These are phyloP conservation scores for Drosophila ficusphila DNA, from an alignment of 1,140 invertebrate genomes.

Conservation along the genomic window DNA sequence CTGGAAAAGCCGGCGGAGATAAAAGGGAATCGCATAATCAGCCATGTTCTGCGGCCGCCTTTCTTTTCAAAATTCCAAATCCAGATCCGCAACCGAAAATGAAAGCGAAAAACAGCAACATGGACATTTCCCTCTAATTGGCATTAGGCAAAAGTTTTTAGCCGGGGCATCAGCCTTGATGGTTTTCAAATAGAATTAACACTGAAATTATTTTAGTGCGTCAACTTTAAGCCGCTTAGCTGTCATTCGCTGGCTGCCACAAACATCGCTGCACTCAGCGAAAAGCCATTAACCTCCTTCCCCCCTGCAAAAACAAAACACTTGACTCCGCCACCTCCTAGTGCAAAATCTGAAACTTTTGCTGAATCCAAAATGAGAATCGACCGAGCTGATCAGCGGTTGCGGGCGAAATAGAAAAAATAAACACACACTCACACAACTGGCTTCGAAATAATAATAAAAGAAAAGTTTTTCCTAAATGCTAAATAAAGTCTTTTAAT, in stretches of 20 bases:
- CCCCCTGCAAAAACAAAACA: constrained; percentile 1
- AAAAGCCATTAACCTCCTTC: constrained; percentile 32
- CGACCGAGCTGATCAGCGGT: not conserved
- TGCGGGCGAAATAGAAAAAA: not conserved
- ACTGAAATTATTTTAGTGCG: constrained; percentile 74
- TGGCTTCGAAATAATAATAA: not conserved
- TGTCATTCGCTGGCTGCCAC: constrained; percentile 35
- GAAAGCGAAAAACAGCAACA: constrained; percentile 5
- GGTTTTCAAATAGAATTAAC: constrained; percentile 71
- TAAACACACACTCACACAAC: not conserved
- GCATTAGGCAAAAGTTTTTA: constrained; percentile 59
- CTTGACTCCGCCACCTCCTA: not conserved
- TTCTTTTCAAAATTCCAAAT: not conserved
- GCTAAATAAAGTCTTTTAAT: not conserved
- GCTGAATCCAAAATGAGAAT: constrained; percentile 2
- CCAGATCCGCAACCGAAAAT: too few relatives aligned
- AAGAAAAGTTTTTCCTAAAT: not conserved
- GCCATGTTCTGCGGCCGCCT: constrained; percentile 14
- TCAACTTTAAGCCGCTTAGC: constrained; percentile 72
- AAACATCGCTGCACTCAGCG: constrained; percentile 42
- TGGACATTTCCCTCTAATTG: constrained; percentile 59
- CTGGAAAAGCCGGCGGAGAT: constrained; percentile 31
- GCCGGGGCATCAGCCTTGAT: constrained; percentile 22
- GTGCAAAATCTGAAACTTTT: constrained; percentile 7
- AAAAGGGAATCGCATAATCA: constrained; percentile 72